A percentile compares a stretch with the other conserved stretches of the same genome.
Conservation (phyloP, 2,888 invertebrate genomes). For the Mantis religiosa region DNA sequence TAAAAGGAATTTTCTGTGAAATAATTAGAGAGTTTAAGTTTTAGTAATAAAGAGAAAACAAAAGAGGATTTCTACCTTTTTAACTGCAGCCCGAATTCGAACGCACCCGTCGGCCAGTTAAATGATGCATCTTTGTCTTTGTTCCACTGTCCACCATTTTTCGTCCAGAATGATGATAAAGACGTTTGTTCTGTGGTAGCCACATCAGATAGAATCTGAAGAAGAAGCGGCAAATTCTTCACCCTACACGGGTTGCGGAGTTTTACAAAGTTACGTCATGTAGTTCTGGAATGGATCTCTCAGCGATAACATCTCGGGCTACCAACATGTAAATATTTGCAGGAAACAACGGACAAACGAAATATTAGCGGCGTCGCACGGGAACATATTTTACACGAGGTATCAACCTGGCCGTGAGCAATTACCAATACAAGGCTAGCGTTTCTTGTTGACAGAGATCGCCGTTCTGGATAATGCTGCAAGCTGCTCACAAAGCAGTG, state of each 20-base stretch:
- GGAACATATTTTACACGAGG: not conserved
- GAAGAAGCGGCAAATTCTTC: not conserved
- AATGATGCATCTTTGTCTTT: not conserved
- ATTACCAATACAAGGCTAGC: not conserved
- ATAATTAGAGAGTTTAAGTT: too few relatives aligned
- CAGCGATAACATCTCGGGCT: not conserved
- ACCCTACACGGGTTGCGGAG: not conserved
- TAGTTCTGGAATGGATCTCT: not conserved
- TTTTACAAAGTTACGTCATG: not conserved
- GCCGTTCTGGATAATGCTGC: not conserved
- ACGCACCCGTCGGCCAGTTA: not conserved
- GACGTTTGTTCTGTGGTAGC: not conserved
- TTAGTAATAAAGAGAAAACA: too few relatives aligned
- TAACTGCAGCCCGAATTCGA: too few relatives aligned
- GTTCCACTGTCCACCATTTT: not conserved
- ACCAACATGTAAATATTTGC: slow-evolving; percentile 6
- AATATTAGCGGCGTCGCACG: not conserved
- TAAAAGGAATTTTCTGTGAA: too few relatives aligned
- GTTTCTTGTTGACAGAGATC: not conserved
- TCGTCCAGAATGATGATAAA: not conserved
- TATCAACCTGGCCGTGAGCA: not conserved
- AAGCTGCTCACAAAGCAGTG: not conserved
- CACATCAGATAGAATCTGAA: not conserved
- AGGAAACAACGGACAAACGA: not conserved
- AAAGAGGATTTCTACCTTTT: too few relatives aligned